Evolutionary conservation across 2,888 invertebrate genomes (phyloP).

Genomic region (Morpho achilles): DNA sequence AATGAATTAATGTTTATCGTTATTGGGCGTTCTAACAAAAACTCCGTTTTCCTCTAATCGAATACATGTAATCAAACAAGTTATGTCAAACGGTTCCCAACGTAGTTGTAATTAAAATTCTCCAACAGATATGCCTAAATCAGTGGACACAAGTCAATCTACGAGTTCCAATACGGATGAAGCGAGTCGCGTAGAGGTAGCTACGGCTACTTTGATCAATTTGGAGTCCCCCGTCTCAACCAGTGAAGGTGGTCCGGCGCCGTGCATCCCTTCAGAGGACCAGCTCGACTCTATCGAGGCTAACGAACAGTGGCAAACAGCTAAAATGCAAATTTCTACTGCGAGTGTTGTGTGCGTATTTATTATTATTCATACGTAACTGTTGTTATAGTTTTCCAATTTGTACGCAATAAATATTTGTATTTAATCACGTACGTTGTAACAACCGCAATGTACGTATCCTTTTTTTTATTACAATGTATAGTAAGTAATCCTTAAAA

Average conservation of each 20-base stretch:
- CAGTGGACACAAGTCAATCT: constrained; percentile 64
- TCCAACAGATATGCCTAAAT: constrained; percentile 42
- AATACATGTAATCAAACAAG: no score
- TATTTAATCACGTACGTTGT: no score
- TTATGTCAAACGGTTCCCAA: no score
- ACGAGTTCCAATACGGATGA: constrained; percentile 64
- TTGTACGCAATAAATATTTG: no score
- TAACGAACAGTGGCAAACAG: constrained; percentile 60
- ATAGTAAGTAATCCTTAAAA: no score
- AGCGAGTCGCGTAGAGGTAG: constrained; percentile 55
- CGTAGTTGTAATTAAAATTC: neutral
- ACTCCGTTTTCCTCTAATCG: no score
- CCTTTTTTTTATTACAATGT: no score
- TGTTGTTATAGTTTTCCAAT: no score
- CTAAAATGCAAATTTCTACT: constrained; percentile 58
- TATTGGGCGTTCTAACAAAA: no score
- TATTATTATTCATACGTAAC: neutral
- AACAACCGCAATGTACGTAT: no score
- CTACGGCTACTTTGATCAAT: constrained; percentile 65
- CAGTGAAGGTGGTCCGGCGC: constrained; percentile 31
- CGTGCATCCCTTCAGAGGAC: constrained; percentile 45
- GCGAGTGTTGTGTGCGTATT: constrained; percentile 59
- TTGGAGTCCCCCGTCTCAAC: constrained; percentile 59
- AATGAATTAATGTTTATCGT: no score
- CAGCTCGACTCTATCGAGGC: constrained; percentile 70